These are phyloP conservation scores for Pterostichus madidus DNA, from an alignment of 2,888 invertebrate species.

Conservation along the genomic window DNA sequence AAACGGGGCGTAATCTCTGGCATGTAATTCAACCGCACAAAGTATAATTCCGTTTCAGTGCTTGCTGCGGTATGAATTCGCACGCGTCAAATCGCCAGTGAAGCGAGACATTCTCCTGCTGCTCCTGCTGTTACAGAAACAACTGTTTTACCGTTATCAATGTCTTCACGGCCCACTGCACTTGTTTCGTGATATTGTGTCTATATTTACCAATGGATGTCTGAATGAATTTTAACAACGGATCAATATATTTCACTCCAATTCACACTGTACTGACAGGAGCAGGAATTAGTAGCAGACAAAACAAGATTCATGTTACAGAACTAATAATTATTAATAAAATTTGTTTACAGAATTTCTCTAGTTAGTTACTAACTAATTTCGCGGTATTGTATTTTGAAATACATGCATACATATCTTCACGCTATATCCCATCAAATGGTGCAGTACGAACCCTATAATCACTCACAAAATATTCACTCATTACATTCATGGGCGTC, in stretches of 20 bases:
- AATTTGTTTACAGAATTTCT: too few species aligned
- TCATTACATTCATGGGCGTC: too few species aligned
- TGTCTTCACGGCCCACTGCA: slow-evolving; percentile 20
- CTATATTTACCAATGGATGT: slow-evolving; percentile 34
- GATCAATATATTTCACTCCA: not conserved
- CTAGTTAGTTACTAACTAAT: too few species aligned
- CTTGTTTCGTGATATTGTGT: slow-evolving; percentile 22
- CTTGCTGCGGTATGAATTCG: not conserved
- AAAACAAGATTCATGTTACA: too few species aligned
- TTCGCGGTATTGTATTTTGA: too few species aligned
- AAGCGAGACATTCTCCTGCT: slow-evolving; percentile 10
- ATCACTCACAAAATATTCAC: too few species aligned
- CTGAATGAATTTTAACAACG: slow-evolving; percentile 15
- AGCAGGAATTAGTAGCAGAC: not conserved
- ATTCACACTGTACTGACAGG: not conserved
- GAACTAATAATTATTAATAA: too few species aligned
- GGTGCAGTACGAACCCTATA: too few species aligned
- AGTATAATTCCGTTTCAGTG: not conserved
- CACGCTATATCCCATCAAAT: too few species aligned
- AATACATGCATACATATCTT: too few species aligned
- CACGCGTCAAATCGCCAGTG: slow-evolving; percentile 18
- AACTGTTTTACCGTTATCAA: slow-evolving; percentile 41
- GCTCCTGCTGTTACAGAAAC: not conserved
- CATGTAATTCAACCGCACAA: too few species aligned
- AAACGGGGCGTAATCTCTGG: too few species aligned